These are phyloP conservation scores for Conomelus anceps DNA, from an alignment of 2,888 invertebrate species.

Conservation along the genomic window DNA sequence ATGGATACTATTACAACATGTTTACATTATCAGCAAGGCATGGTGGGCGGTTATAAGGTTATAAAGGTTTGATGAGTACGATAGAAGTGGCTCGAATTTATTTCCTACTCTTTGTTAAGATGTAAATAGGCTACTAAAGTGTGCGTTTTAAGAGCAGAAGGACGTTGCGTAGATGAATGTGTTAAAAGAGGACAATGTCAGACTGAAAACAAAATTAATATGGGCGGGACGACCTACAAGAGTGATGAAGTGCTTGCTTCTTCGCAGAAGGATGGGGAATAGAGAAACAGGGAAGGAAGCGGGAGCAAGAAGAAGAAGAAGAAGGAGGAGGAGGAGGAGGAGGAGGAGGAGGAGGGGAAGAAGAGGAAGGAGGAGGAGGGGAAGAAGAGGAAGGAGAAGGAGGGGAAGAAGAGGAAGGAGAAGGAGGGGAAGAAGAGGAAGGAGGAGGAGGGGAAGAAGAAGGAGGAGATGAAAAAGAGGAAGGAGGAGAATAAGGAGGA, in stretches of 20 bases:
- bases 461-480: background rate
- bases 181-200: background rate
- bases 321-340: background rate
- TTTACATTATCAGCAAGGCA: background rate
- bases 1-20: no score
- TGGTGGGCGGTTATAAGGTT: background rate
- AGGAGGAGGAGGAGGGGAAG: background rate
- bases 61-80: background rate
- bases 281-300: background rate
- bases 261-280: background rate
- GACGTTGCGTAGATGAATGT: background rate
- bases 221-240: background rate
- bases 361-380: background rate
- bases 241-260: background rate
- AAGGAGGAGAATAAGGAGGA: background rate
- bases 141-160: background rate
- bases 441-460: background rate
- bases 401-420: background rate
- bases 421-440: no score
- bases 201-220: background rate
- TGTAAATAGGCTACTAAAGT: background rate
- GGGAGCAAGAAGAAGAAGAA: no score
- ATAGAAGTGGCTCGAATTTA: background rate
- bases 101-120: background rate
- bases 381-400: background rate